Conservation (phyloP, 2,888 invertebrate species). For the Scrobipalpa costella region DNA sequence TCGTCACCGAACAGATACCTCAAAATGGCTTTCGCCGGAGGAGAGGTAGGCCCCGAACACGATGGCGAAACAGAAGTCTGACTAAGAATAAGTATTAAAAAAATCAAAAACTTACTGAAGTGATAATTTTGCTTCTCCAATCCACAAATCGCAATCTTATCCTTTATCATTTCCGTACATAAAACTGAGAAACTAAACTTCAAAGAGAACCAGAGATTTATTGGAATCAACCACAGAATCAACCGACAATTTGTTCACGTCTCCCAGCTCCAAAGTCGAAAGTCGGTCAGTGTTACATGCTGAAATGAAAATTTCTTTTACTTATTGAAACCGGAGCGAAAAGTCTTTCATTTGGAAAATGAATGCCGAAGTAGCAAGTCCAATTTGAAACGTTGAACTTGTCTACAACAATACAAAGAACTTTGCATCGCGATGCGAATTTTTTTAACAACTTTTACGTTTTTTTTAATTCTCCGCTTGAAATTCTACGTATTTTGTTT, state of each 20-base stretch:
- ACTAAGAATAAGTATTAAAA: too few species aligned
- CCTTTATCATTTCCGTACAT: too few species aligned
- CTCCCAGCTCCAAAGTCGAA: constrained; percentile 3
- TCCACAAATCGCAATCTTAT: too few species aligned
- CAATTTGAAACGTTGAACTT: constrained; percentile 3
- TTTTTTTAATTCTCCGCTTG: neutral
- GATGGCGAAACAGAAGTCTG: too few species aligned
- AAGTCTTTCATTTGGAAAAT: constrained; percentile 4
- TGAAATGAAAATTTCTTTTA: constrained; percentile 25
- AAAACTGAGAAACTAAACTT: too few species aligned
- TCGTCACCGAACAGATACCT: too few species aligned
- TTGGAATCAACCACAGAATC: neutral
- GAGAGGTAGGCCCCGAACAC: too few species aligned
- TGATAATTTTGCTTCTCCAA: too few species aligned
- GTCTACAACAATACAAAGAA: constrained; percentile 3
- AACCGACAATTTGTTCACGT: constrained; percentile 4
- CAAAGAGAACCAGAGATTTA: too few species aligned
- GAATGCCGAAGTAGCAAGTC: constrained; percentile 4
- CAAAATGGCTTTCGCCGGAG: too few species aligned
- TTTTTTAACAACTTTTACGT: neutral
- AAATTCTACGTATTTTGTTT: neutral
- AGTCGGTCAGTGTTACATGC: constrained; percentile 14
- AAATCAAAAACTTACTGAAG: too few species aligned
- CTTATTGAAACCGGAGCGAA: constrained; percentile 23
- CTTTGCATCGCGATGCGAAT: neutral